Conservation (phyloP, 2,888 invertebrate genomes). For the Nebria salina region DNA sequence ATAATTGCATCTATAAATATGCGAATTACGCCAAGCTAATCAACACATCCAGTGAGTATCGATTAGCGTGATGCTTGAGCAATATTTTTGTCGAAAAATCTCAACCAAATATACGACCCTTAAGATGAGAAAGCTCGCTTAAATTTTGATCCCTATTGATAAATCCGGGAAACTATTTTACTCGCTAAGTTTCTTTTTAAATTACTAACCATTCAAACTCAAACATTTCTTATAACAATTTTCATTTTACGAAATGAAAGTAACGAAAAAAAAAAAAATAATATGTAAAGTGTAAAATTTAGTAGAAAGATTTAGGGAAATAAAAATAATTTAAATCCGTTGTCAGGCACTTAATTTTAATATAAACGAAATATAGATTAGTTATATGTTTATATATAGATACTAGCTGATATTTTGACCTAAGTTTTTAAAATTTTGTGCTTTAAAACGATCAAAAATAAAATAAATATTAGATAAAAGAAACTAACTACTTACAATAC, state of each 20-base stretch:
- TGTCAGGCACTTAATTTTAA: slow-evolving; percentile 43
- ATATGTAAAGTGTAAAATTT: background rate
- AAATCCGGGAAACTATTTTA: slow-evolving; percentile 10
- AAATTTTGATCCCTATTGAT: slow-evolving; percentile 40
- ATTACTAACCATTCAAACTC: slow-evolving; percentile 8
- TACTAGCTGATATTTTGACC: background rate
- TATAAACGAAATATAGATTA: slow-evolving; percentile 23
- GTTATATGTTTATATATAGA: slow-evolving; percentile 18
- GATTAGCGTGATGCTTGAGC: background rate
- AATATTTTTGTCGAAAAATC: background rate
- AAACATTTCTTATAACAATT: slow-evolving; percentile 2
- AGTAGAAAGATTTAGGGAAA: slow-evolving; percentile 13
- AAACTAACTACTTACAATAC: slow-evolving; percentile 29
- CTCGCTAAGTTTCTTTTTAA: slow-evolving; percentile 10
- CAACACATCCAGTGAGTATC: background rate
- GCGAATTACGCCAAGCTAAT: background rate
- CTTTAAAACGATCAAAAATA: slow-evolving; percentile 35
- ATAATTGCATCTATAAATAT: background rate
- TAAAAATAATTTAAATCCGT: slow-evolving; percentile 33
- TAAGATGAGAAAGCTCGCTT: background rate
- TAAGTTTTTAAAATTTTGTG: slow-evolving; percentile 33
- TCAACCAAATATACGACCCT: background rate
- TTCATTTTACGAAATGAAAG: slow-evolving; percentile 15
- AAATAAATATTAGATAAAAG: slow-evolving; percentile 30
- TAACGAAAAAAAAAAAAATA: slow-evolving; percentile 18